Base-by-base conservation (phyloP, 1,140 invertebrate species). In the Atta cephalotes region DNA sequence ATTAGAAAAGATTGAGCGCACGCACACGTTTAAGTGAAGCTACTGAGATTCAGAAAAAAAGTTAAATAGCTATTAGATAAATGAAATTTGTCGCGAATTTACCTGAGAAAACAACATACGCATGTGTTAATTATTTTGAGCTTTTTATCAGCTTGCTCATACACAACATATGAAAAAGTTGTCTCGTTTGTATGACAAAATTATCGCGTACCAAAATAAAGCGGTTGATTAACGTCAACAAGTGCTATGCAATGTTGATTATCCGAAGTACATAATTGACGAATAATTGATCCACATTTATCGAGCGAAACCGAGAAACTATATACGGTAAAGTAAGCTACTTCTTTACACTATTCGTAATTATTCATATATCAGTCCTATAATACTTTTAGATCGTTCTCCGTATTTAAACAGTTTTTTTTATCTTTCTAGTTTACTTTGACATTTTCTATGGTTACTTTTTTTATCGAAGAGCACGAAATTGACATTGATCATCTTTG, bases 61-160 rank as follows among this genome's bases (percentile, higher is more conserved):
- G 25, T 35, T 35, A 70, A 81, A 56, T 45, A 21, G 51, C 16
- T 71, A 7, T 45, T 71, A 25, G 21, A 25, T 49, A 56, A 31
- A 31, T 60, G 18, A 51, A 63, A 62, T 56, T 62, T 35, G 35
- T 16, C 45, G 31, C 53, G 16, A 7, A 51, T 18, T 86, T 70
- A 71, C 70, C 77, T 86, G 77, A 71, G 62, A 86, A 86, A 89
- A 89, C 74, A 88, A 70, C 25, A 25, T 49, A 62, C 35, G 35
- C 58, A 45, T 76, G 45, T 80, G 82, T 71, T 51, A 77, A 56
- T 39, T 51, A 18, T 63, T 35, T 49, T 9, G 60, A 63, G 49
- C 3, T 49, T 35, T 74, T 89, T 89, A 88, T 85, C 58, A 76
- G n/a, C 4, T 51, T 14, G 2, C 56, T 21, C 21, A 82, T 49